Percentiles rank a stretch among this genome's conserved stretches.
Conservation (phyloP, 2,888 invertebrate genomes). For the Nymphalis c-album region DNA sequence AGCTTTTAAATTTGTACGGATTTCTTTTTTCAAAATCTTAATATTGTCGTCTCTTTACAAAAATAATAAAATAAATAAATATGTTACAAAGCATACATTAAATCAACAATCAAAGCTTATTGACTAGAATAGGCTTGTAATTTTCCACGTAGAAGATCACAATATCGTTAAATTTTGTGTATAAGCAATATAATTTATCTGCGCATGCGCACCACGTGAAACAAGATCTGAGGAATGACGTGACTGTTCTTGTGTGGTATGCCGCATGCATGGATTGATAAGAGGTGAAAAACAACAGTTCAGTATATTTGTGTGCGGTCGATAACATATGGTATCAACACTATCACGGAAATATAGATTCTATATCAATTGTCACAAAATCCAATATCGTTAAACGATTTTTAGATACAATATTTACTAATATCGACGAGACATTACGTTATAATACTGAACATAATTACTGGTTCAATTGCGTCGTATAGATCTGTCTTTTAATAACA, state of each 20-base stretch:
- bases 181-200: constrained; percentile 55
- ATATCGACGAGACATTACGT: background rate
- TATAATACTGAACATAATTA: background rate
- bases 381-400: background rate
- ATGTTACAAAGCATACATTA: too few relatives aligned
- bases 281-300: constrained; percentile 19
- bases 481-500: constrained; percentile 2
- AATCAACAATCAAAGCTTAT: too few relatives aligned
- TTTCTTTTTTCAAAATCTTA: background rate
- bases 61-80: too few relatives aligned
- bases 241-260: constrained; percentile 24
- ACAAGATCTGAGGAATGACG: constrained; percentile 52
- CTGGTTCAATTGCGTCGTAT: constrained; percentile 4
- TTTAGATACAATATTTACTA: background rate
- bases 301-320: background rate
- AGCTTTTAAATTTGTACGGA: background rate
- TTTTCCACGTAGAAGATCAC: constrained; percentile 38
- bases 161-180: constrained; percentile 14
- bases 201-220: constrained; percentile 61
- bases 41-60: background rate
- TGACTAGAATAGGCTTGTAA: constrained; percentile 31
- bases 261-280: constrained; percentile 22
- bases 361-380: background rate
- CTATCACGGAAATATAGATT: background rate
- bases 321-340: background rate